These are phyloP conservation scores for Drosophila pallidifrons DNA, from an alignment of 1,140 invertebrate genomes.

Conservation along the genomic window DNA sequence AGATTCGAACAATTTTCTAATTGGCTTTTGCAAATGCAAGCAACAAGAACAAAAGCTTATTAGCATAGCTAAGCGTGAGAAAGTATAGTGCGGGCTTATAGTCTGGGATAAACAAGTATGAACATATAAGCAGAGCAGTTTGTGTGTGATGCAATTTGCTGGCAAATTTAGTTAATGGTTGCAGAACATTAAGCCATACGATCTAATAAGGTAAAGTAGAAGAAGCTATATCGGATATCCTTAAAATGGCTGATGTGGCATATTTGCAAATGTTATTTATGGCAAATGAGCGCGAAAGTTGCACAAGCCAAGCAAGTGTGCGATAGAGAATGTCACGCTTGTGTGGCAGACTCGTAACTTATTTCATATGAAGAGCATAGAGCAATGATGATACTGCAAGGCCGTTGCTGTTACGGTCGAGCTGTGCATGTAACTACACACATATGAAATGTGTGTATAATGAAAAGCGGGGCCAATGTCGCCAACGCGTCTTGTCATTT, in stretches of 20 bases:
- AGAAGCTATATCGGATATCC: slow-evolving; percentile 29
- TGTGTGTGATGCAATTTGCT: slow-evolving; percentile 46
- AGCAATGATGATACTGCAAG: slow-evolving; percentile 22
- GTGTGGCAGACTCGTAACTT: slow-evolving; percentile 38
- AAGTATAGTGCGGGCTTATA: slow-evolving; percentile 4
- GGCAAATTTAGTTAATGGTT: slow-evolving; percentile 27
- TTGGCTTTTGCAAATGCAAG: slow-evolving; percentile 42
- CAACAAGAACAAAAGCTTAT: slow-evolving; percentile 1
- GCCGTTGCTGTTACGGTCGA: neutral
- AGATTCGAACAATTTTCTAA: slow-evolving; percentile 18
- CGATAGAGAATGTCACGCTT: neutral
- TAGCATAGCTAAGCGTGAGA: slow-evolving; percentile 28
- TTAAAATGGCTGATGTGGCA: slow-evolving; percentile 38
- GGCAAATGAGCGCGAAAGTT: slow-evolving; percentile 34
- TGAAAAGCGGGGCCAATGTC: slow-evolving; percentile 26
- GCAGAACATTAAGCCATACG: slow-evolving; percentile 13
- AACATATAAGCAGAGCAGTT: no score
- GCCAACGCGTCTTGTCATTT: neutral
- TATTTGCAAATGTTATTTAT: slow-evolving; percentile 66
- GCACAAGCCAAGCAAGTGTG: neutral
- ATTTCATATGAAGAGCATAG: slow-evolving; percentile 33
- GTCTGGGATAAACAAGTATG: neutral
- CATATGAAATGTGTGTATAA: slow-evolving; percentile 23
- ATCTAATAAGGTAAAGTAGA: slow-evolving; percentile 31
- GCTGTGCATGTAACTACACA: neutral